Base-by-base conservation (phyloP, 2,888 invertebrate genomes). In the Leistus spinibarbis region DNA sequence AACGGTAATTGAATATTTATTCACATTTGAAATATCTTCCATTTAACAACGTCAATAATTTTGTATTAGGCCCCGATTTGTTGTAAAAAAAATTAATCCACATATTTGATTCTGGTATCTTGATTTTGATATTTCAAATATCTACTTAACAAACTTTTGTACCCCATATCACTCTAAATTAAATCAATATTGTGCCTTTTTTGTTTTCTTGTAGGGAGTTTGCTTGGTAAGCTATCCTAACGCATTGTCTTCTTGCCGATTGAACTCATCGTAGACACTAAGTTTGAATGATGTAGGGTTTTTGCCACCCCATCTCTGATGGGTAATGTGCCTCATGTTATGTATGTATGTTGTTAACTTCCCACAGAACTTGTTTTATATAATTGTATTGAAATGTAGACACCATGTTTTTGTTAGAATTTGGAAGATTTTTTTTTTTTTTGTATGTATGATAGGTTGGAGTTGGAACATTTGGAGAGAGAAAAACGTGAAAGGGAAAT, bases 401-500 rank as follows among this genome's bases (percentile, higher is more conserved):
- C 13, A 40, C 13, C 13, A 40, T 40, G 40, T 40, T 13, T 40
- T 40, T 40, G 40, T 40, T 40, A 10, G 40, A 40, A 40, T 40
- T 40, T 40, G 40, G 40, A 40, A 40, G 40, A 40, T 40, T 10
- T 40, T 40, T 7, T 40, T 40, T 10, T 40, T 40, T 7, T 40
- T 40, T 40, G 40, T 40, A 40, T 40, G 40, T 40, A 19, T 60
- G 89, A 90, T 81, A 84, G 90, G 3, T 84, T 91, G 62, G 91
- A 91, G 80, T 83, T 91, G 57, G 92, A 92, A 80, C 91, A 92
- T 79, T 85, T 92, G 23, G 92, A 92, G 79, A 83, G 92, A 67
- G 92, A 92, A 83, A 90, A 92, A 81, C 86, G 93, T 76, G 93
- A 93, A 82, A 85, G 93, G 74, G 94, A 94, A 84, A 93, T 94